Conservation (phyloP, 2,113 vertebrate species). For the Hippocampus zosterae region DNA sequence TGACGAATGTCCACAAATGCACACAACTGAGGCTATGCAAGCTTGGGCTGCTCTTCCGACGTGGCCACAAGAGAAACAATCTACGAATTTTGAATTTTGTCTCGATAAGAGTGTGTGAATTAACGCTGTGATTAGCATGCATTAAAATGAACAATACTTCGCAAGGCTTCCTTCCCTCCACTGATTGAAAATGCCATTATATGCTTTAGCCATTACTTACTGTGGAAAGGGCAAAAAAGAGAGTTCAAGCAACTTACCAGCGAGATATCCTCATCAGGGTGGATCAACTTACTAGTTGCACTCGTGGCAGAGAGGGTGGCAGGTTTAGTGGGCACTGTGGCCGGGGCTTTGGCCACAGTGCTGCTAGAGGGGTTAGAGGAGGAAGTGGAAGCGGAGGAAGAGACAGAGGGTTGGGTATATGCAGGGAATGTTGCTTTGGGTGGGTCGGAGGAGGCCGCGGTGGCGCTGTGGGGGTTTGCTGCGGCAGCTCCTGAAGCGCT, state of each 20-base stretch:
- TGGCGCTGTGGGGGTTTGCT: slow-evolving; percentile 82
- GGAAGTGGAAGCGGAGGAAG: slow-evolving; percentile 81
- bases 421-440: slow-evolving; percentile 98
- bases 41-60: slow-evolving; percentile 44
- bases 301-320: slow-evolving; percentile 96
- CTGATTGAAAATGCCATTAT: slow-evolving; percentile 26
- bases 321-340: slow-evolving; percentile 96
- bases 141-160: not conserved
- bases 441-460: slow-evolving; percentile 81
- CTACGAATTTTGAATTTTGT: slow-evolving; percentile 1
- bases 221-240: slow-evolving; percentile 72
- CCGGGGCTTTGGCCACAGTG: slow-evolving; percentile 90
- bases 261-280: slow-evolving; percentile 99
- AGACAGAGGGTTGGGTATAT: slow-evolving; percentile 91
- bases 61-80: slow-evolving; percentile 33
- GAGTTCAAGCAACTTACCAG: slow-evolving; percentile 89
- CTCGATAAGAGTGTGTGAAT: not conserved
- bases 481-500: slow-evolving; percentile 82
- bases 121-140: not conserved
- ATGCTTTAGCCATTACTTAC: slow-evolving; percentile 74
- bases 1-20: slow-evolving; percentile 31
- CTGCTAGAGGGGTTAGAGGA: slow-evolving; percentile 92
- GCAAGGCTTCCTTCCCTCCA: not conserved
- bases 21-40: slow-evolving; percentile 43
- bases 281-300: slow-evolving; percentile 99